Percentiles rank a stretch among this genome's conserved stretches.
These are phyloP conservation scores for Chloropsis hardwickii DNA, from an alignment of 2,113 vertebrate species.

Conservation along the genomic window DNA sequence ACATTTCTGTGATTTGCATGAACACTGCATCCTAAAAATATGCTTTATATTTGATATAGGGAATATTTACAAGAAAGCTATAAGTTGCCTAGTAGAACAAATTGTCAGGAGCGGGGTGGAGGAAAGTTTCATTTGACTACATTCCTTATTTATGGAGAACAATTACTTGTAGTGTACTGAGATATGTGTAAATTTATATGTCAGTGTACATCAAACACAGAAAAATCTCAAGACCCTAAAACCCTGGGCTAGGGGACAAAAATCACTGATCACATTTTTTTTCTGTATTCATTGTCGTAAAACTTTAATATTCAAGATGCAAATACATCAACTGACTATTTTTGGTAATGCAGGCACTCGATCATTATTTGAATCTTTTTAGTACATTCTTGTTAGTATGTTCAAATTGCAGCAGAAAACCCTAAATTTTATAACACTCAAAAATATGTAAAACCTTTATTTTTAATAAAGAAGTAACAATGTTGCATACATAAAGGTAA, in stretches of 20 bases:
- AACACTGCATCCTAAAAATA: neutral
- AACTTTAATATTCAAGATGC: neutral
- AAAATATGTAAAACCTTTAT: neutral
- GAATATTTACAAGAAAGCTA: neutral
- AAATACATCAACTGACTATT: neutral
- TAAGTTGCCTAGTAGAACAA: neutral
- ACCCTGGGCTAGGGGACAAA: neutral
- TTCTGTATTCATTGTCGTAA: neutral
- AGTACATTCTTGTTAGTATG: neutral
- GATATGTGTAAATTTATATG: neutral
- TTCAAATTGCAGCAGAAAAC: neutral
- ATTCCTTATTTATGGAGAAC: neutral
- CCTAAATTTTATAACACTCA: neutral
- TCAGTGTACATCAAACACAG: neutral
- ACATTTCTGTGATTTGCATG: neutral
- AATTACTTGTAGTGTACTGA: neutral
- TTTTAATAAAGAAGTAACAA: neutral
- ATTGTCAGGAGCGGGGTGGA: accelerated
- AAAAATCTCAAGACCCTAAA: neutral
- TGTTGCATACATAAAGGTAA: neutral
- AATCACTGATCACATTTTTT: neutral
- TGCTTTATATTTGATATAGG: neutral
- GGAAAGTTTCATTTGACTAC: neutral
- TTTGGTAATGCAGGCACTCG: neutral
- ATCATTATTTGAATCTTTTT: neutral